phyloP scores from a whole-genome alignment of 1,140 invertebrate genomes.

The Pseudomyrmex sp. region DNA sequence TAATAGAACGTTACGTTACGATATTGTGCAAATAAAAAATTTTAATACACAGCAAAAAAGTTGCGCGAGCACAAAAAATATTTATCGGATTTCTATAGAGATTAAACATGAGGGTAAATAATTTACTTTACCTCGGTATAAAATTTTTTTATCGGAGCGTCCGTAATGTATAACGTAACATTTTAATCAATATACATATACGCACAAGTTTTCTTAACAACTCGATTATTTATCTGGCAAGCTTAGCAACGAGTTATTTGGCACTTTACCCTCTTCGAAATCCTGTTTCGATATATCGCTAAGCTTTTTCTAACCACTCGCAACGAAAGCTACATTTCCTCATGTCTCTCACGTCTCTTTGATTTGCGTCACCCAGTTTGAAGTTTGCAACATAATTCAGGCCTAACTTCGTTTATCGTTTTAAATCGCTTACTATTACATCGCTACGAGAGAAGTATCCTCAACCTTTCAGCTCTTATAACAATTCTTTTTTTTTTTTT shows the following conservation, averaged over 20 bases:
- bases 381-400: slow-evolving; percentile 67
- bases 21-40: not conserved
- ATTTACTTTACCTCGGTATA: slow-evolving; percentile 56
- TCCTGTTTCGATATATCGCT: slow-evolving; percentile 30
- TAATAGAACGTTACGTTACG: not conserved
- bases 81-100: slow-evolving; percentile 34
- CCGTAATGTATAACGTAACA: slow-evolving; percentile 17
- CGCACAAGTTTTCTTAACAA: slow-evolving; percentile 29
- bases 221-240: slow-evolving; percentile 45
- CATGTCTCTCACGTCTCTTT: not conserved
- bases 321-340: not conserved
- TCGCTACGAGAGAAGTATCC: not conserved
- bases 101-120: slow-evolving; percentile 36
- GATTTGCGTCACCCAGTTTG: slow-evolving; percentile 10
- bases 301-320: not conserved
- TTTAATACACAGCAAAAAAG: slow-evolving; percentile 5
- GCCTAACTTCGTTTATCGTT: slow-evolving; percentile 73
- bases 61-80: not conserved
- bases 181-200: slow-evolving; percentile 36
- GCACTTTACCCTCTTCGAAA: slow-evolving; percentile 64
- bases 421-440: slow-evolving; percentile 63
- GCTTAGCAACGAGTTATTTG: slow-evolving; percentile 71
- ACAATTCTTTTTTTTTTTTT: not conserved
- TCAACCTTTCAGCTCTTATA: slow-evolving; percentile 2
- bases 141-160: slow-evolving; percentile 58